Base-by-base conservation (phyloP, 2,113 vertebrate genomes). In the Plotosus lineatus region DNA sequence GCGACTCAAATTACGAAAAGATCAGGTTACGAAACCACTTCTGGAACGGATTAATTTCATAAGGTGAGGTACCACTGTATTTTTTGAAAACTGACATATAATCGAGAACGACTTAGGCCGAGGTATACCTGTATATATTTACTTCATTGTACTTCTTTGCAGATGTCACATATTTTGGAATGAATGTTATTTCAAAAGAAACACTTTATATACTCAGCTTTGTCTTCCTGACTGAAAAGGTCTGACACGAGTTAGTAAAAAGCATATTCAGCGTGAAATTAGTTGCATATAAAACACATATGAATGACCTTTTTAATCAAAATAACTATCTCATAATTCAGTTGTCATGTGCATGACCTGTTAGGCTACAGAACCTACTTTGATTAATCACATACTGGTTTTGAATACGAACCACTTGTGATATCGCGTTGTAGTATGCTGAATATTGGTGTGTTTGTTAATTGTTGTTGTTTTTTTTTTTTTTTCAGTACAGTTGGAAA, bases 231-330 rank as follows among this genome's bases (percentile, higher is more conserved):
- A 79, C 26, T 48, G 71, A 68, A 75, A 60, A 50, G 66, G 55
- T 79, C 58, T 71, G 66, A 78, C 40, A 72, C 33, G 21, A 2
- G 78, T 44, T 51, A 46, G 68, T 66, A 58, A 31, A 42, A 79
- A 56, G 71, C 55, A 77, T 60, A 61, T 72, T 66, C 63, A 33
- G 46, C 40, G 42, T 55, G 76, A 80, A 82, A 85, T 85, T 82
- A 85, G 56, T 51, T 82, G 72, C 26, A 72, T 53, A 7, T 42
- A 61, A 58, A 75, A 69, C 36, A 66, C 38, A 40, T 66, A 3
- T 63, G 31, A 21, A 36, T 63, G 4, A 15, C 56, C 6, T 58
- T 26, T 10, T 56, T 56, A 11, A 9, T n/a, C n/a, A 56, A 56
- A 56, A 1, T 55, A 9, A 50, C 3, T 58, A 58, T 26, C 14